Conservation (phyloP, 2,113 vertebrate species). For the Lagenorhynchus albirostris region DNA sequence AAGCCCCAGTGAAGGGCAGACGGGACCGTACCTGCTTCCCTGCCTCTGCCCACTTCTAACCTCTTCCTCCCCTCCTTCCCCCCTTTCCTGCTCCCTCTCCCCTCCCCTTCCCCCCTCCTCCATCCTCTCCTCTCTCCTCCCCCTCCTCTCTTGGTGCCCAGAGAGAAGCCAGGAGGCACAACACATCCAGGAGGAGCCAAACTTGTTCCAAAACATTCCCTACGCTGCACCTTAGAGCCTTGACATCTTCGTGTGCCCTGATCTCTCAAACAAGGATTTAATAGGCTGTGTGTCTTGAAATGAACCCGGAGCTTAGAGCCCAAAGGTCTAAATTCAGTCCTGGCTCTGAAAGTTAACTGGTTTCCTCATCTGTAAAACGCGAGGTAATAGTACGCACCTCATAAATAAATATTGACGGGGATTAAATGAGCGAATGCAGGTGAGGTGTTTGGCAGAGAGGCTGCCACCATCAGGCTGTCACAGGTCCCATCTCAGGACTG, state of each 20-base stretch:
- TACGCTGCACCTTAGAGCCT: too few relatives aligned
- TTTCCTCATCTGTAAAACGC: not conserved
- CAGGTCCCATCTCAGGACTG: not conserved
- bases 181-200: not conserved
- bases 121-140: not conserved
- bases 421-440: not conserved
- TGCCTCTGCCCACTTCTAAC: not conserved
- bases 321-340: not conserved
- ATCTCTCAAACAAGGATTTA: not conserved
- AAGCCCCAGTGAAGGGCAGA: not conserved
- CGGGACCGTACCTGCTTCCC: not conserved
- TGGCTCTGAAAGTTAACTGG: not conserved
- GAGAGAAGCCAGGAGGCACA: not conserved
- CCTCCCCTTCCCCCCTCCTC: rapidly evolving
- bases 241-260: not conserved
- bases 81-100: too few relatives aligned
- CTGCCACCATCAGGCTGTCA: not conserved
- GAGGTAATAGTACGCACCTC: not conserved
- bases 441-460: not conserved
- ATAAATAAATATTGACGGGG: not conserved
- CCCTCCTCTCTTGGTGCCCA: not conserved
- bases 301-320: not conserved
- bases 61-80: not conserved
- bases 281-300: not conserved
- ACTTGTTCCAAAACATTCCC: not conserved